Base-by-base conservation (phyloP, 2,797 vertebrate genomes). In the Apogon talboti region DNA sequence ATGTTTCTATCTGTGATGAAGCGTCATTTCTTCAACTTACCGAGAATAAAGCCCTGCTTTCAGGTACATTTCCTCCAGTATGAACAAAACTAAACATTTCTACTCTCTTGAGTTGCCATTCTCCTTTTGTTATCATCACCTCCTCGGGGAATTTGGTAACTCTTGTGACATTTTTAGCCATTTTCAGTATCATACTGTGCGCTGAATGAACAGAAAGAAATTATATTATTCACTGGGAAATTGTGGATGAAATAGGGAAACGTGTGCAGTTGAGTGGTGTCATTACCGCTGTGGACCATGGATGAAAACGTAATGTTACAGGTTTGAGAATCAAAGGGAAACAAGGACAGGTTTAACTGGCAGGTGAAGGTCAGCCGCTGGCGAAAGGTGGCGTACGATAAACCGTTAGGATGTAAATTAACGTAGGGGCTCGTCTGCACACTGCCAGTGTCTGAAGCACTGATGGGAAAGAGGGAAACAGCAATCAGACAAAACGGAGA, bases 351-450 rank as follows among this genome's bases (percentile, higher is more conserved):
- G 0, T 68, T 8, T 0, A 92, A 42, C n/a, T 48, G 46, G 15
- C 88, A 91, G 57, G 78, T 86, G 68, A 55, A 71, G 43, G 81
- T 91, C 24, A 92, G 76, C 1, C 59, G 76, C 54, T 85, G 78
- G 1, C 18, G 59, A 0, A 0, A 0, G 1, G 0, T 4, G 0
- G 10, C 0, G 0, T 0, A 0, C n/a, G 71, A 1, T 0, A 0
- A 0, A 0, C 91, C 90, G 0, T 0, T 3, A 3, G 42, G 0
- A 2, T 0, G 0, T 14, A 91, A 0, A 0, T 0, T 52, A 11
- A 79, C 3, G 0, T 12, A 1, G 0, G 38, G 44, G 12, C 79
- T 44, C 0, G 15, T 1, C 0, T 7, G 3, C 6, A 48, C 0
- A 4, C n/a, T 58, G 3, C 75, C 52, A 0, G 1, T 5, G 1